Percentiles rank a stretch among this genome's conserved stretches.
These are phyloP conservation scores for Dasypus novemcinctus DNA, from an alignment of 2,113 vertebrate genomes.

Conservation along the genomic window DNA sequence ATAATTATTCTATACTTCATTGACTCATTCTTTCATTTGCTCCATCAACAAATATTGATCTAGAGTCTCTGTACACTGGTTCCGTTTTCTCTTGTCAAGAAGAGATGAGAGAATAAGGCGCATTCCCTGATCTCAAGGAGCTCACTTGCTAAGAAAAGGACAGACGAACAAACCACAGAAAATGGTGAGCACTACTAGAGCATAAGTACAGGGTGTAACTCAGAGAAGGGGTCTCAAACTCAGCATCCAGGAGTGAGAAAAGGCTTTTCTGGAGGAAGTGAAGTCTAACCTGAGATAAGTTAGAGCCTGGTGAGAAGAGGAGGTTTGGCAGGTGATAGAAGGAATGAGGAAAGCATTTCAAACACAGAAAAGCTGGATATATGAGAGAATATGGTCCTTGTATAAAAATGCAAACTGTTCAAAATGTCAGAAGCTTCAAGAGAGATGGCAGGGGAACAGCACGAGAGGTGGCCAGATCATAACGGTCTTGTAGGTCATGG, in stretches of 20 bases:
- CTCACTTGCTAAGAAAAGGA: not conserved
- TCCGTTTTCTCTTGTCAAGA: not conserved
- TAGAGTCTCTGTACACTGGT: not conserved
- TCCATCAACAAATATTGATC: not conserved
- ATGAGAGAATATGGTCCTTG: too few species aligned
- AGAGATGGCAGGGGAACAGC: not conserved
- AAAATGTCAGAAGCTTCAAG: not conserved
- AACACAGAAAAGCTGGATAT: not conserved
- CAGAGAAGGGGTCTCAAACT: not conserved
- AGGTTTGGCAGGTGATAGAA: not conserved
- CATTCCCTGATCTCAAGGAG: not conserved
- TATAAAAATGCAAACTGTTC: accelerated
- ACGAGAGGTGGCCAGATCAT: not conserved
- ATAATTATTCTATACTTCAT: not conserved
- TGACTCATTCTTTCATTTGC: not conserved
- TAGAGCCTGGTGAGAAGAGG: not conserved
- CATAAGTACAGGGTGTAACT: not conserved
- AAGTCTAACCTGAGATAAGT: not conserved
- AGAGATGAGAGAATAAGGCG: not conserved
- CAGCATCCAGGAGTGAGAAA: not conserved
- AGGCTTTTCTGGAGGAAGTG: not conserved
- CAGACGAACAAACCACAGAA: accelerated
- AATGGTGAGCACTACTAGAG: not conserved
- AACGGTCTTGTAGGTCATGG: not conserved
- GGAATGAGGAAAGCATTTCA: not conserved